These are phyloP conservation scores for Hesperia comma DNA, from an alignment of 2,888 invertebrate species.

Conservation along the genomic window DNA sequence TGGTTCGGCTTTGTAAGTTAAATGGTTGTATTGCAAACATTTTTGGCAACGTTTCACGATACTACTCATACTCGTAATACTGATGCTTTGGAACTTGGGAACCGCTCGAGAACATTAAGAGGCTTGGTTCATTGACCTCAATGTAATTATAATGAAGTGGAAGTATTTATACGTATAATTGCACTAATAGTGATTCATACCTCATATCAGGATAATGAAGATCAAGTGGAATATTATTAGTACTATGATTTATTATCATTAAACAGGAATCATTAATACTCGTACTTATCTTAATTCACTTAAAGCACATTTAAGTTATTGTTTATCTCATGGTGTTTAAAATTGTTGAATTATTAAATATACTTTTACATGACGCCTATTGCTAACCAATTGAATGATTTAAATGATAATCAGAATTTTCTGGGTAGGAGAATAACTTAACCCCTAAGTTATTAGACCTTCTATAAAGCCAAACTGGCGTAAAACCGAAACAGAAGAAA, in stretches of 20 bases:
- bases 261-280: too few species aligned
- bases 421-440: background rate
- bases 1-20: conserved; percentile 28
- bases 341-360: too few species aligned
- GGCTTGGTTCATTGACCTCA: conserved; percentile 27
- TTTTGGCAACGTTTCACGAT: conserved; percentile 34
- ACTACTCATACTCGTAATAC: conserved; percentile 22
- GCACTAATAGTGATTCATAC: conserved; percentile 25
- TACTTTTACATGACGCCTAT: too few species aligned
- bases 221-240: conserved; percentile 9
- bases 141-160: conserved; percentile 30
- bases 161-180: conserved; percentile 28
- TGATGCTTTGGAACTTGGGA: conserved; percentile 9
- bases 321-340: too few species aligned
- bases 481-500: conserved; percentile 1
- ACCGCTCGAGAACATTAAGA: conserved; percentile 32
- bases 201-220: conserved; percentile 2
- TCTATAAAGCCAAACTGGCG: background rate
- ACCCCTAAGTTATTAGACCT: background rate
- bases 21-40: conserved; percentile 34
- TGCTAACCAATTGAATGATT: too few species aligned
- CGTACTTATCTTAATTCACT: too few species aligned
- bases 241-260: too few species aligned
- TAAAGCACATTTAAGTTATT: too few species aligned
- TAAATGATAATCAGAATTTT: background rate